Base-by-base conservation (phyloP, 1,140 invertebrate species). In the Lysiphlebus fabarum region DNA sequence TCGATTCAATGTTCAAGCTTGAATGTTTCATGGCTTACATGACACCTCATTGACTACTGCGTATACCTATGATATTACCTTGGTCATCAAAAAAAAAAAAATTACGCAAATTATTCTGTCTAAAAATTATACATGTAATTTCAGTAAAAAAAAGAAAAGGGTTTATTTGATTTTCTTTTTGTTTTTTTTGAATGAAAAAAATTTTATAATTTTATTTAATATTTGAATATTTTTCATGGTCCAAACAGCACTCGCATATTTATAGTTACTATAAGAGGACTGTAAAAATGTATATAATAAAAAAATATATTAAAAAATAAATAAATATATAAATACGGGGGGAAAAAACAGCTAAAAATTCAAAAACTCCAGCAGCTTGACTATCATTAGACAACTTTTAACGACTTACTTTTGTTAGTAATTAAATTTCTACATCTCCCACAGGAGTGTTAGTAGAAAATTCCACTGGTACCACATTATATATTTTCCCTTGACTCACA, bases 1-100 rank as follows among this genome's bases (percentile, higher is more conserved):
- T 26, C 56, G 53, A 43, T 40, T 42, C 26, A 43, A 58, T 62
- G 58, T 51, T 50, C 47, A 49, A 26, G 40, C 61, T 50, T 54
- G 43, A 56, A 47, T 59, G 45, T 63, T 58, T 51, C 34, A 56
- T 53, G 6, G 53, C 58, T 63, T 63, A 68, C 68, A 64, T 66
- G 68, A 69, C 66, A 67, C 67, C 58, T 62, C 58, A 54, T 53
- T 66, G 59, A 64, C 57, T 61, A 65, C 54, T n/a, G n/a, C 62
- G 53, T 59, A 47, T 26, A 26, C 17, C 17, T 26, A 26, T n/a
- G n/a, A n/a, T n/a, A n/a, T n/a, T n/a, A n/a, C n/a, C 17, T 26
- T 26, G 17, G 17, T 26, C 17, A 26, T 26, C 17, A 26, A 26
- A 26, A 26, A 26, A 26, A n/a, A 17, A 26, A 26, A 26, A 26